Conservation (phyloP, 2,888 invertebrate species). For the Caenorhabditis sulstoni region DNA sequence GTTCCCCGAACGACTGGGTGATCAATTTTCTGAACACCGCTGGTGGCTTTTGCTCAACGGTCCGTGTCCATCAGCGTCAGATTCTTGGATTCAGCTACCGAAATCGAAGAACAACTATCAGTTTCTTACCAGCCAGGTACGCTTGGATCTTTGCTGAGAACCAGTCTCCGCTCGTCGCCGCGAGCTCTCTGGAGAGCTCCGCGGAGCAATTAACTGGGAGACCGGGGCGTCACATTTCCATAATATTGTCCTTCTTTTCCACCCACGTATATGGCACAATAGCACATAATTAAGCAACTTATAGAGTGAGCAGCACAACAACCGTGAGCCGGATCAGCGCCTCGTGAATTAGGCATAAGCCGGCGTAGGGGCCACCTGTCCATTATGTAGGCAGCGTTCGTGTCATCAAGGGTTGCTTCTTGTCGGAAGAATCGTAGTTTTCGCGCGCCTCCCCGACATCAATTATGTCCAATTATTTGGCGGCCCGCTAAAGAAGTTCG, state of each 20-base stretch:
- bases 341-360: slow-evolving; percentile 52
- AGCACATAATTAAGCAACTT: slow-evolving; percentile 59
- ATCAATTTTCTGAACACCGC: slow-evolving; percentile 45
- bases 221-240: slow-evolving; percentile 40
- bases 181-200: too few species aligned
- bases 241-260: slow-evolving; percentile 42
- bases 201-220: not conserved
- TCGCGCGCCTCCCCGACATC: slow-evolving; percentile 40
- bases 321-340: slow-evolving; percentile 36
- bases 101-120: too few species aligned
- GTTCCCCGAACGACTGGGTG: slow-evolving; percentile 18
- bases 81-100: not conserved
- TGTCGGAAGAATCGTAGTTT: slow-evolving; percentile 1
- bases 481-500: slow-evolving; percentile 41
- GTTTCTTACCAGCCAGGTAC: too few species aligned
- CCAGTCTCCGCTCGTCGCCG: too few species aligned
- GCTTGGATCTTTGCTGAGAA: too few species aligned
- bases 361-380: slow-evolving; percentile 46
- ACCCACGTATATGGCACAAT: slow-evolving; percentile 41
- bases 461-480: slow-evolving; percentile 58
- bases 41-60: not conserved
- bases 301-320: slow-evolving; percentile 33
- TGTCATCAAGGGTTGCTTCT: slow-evolving; percentile 23
- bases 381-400: slow-evolving; percentile 23
- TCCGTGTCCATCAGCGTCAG: slow-evolving; percentile 12